Evolutionary conservation across 2,888 invertebrate species (phyloP).

Genomic region (Heliconius ismenius): DNA sequence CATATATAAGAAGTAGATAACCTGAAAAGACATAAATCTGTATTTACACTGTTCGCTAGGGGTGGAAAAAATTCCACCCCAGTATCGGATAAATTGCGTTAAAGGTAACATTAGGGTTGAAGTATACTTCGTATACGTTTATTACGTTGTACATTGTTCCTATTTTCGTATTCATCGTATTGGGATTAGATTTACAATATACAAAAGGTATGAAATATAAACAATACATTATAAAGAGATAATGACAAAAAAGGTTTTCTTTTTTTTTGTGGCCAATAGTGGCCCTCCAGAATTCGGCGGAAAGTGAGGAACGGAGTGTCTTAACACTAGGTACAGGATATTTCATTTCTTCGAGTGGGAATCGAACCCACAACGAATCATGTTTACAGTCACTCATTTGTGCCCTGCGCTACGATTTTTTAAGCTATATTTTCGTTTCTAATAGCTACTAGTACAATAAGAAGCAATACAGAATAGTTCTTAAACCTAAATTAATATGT

Average conservation of each 20-base stretch:
- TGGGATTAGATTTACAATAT: too few species aligned
- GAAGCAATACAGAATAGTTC: not conserved
- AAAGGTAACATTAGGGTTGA: constrained; percentile 41
- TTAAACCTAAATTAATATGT: not conserved
- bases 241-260: not conserved
- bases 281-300: not conserved
- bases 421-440: too few species aligned
- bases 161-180: not conserved
- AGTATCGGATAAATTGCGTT: constrained; percentile 38
- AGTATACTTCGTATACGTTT: not conserved
- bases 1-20: constrained; percentile 36
- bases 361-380: too few species aligned
- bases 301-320: too few species aligned
- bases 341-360: too few species aligned
- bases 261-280: not conserved
- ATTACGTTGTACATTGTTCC: not conserved
- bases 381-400: too few species aligned
- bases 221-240: too few species aligned
- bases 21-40: constrained; percentile 48
- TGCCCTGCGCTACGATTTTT: too few species aligned
- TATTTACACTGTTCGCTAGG: constrained; percentile 46
- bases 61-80: constrained; percentile 41
- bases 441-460: not conserved
- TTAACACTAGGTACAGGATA: too few species aligned
- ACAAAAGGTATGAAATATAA: too few species aligned